Percentiles rank a stretch among this genome's conserved stretches.
Conservation (phyloP, 2,797 vertebrate species). For the Sebastes flavidus region DNA sequence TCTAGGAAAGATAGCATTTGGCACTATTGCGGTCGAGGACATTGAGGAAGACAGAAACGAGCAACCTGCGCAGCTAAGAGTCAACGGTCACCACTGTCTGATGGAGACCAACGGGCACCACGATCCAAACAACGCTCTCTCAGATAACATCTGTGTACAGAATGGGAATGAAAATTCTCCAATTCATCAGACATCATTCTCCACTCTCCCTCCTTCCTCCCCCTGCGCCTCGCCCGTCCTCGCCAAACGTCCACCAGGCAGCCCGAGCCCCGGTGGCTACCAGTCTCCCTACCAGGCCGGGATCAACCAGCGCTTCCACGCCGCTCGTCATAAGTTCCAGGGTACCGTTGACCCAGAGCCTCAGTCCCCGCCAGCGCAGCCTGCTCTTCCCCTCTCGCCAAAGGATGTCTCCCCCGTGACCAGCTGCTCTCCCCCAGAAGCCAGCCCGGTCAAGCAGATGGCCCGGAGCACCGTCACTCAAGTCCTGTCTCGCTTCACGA, state of each 20-base stretch:
- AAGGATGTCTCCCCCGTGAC: slow-evolving; percentile 50
- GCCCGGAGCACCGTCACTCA: slow-evolving; percentile 95
- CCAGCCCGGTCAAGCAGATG: slow-evolving; percentile 88
- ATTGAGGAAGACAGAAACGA: slow-evolving; percentile 46
- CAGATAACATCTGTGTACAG: slow-evolving; percentile 41
- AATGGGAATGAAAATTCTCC: slow-evolving; percentile 48
- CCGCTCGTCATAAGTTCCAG: slow-evolving; percentile 95
- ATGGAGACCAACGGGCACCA: slow-evolving; percentile 58
- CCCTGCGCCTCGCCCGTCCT: slow-evolving; percentile 89
- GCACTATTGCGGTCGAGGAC: slow-evolving; percentile 70
- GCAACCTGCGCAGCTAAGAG: slow-evolving; percentile 20
- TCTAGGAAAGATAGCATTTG: slow-evolving; percentile 13
- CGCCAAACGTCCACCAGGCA: slow-evolving; percentile 75
- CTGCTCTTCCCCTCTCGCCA: slow-evolving; percentile 69
- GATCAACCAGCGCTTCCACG: slow-evolving; percentile 96
- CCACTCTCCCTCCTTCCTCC: slow-evolving; percentile 82
- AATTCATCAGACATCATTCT: slow-evolving; percentile 58
- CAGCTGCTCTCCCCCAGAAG: slow-evolving; percentile 79
- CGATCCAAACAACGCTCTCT: slow-evolving; percentile 12
- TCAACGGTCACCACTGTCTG: slow-evolving; percentile 56
- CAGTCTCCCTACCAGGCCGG: slow-evolving; percentile 96
- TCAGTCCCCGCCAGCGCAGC: slow-evolving; percentile 78
- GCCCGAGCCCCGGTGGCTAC: slow-evolving; percentile 79
- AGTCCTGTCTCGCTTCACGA: slow-evolving; percentile 92
- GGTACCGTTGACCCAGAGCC: slow-evolving; percentile 87